Conservation (phyloP, 2,888 invertebrate species). For the Amphipyra berbera region DNA sequence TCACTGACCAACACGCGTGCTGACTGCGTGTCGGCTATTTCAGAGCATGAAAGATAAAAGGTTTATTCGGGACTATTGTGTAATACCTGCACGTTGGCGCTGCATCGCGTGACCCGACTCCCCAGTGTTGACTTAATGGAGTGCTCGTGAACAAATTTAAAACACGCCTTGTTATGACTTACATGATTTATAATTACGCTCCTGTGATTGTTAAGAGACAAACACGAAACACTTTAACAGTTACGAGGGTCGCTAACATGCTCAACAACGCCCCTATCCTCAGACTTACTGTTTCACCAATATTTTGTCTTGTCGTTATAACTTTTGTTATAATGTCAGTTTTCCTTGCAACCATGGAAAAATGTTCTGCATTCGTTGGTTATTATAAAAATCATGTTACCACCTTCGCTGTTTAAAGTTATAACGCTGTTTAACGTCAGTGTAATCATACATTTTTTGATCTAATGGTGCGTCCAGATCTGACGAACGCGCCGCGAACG, state of each 20-base stretch:
- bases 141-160: slow-evolving; percentile 77
- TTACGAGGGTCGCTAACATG: slow-evolving; percentile 41
- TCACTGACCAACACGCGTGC: too few relatives aligned
- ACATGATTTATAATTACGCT: slow-evolving; percentile 68
- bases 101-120: slow-evolving; percentile 80
- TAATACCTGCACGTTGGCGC: slow-evolving; percentile 70
- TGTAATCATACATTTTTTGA: too few relatives aligned
- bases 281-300: slow-evolving; percentile 10
- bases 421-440: too few relatives aligned
- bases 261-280: slow-evolving; percentile 1
- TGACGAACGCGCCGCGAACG: too few relatives aligned
- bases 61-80: slow-evolving; percentile 49
- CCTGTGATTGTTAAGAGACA: slow-evolving; percentile 49
- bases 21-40: too few relatives aligned
- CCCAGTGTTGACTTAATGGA: slow-evolving; percentile 85
- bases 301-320: background rate
- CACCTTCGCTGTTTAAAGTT: too few relatives aligned
- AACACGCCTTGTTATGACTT: slow-evolving; percentile 73
- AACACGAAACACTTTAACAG: slow-evolving; percentile 53
- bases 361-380: too few relatives aligned
- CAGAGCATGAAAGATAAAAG: background rate
- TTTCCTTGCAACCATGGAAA: too few relatives aligned
- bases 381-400: too few relatives aligned
- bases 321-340: too few relatives aligned
- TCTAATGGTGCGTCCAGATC: too few relatives aligned